Base-by-base conservation (phyloP, 2,113 vertebrate genomes). In the Leucosticte australis region DNA sequence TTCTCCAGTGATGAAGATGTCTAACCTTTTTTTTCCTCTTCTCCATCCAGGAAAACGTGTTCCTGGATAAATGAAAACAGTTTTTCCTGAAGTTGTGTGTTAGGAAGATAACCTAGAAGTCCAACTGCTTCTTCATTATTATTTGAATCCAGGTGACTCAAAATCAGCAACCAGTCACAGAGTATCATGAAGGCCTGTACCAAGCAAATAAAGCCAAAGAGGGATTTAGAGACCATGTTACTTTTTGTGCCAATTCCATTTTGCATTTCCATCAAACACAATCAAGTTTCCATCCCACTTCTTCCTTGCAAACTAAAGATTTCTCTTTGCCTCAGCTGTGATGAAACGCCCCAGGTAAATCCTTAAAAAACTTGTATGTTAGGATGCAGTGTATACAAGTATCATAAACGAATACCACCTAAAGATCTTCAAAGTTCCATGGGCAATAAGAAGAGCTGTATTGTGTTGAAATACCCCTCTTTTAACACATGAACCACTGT, bases 151-250 rank as follows among this genome's bases (percentile, higher is more conserved):
- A 98, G 98, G 96, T 98, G 98, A 83, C 97, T 98, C 69, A 99
- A 97, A 95, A 98, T 98, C 28, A 98, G 97, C 92, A 99, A 97
- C 65, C 99, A 96, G 71, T 99, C 99, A 80, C 99, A 99, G 24
- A 99, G 96, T 15, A 98, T 97, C 91, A 98, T 85, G 70, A 99
- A 99, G 26, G 98, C 98, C 99, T 99, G 89, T n/a, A 41, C 59
- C 57, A 89, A 80, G 65, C 22, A 91, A 91, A 89, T 27, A 87
- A 91, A 93, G 44, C 9, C 94, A 91, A 70, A 86, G 35, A 42
- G 87, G 33, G 46, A 83, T 70, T 84, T 64, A 84, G 35, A 70
- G 44, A 86, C 15, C 27, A 13, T 6, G 27, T 49, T 56, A 90
- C 18, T 89, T 87, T 53, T 71, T 17, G 11, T 20, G 16, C 8